phyloP scores from a whole-genome alignment of 2,113 vertebrate genomes.

The Puma concolor region DNA sequence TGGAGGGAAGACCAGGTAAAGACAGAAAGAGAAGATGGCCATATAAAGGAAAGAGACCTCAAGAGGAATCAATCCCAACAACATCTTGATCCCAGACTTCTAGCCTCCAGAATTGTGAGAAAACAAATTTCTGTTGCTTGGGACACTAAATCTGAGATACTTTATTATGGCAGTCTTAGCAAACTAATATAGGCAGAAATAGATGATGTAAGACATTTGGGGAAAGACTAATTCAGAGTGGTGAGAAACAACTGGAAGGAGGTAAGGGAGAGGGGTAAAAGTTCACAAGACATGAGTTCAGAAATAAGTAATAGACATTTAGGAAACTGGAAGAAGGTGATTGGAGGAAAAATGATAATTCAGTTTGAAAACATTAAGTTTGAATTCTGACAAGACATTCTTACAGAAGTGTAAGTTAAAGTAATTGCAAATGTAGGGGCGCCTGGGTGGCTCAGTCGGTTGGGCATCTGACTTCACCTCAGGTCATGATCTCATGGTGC shows the following conservation, averaged over 20 bases:
- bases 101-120: neutral
- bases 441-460: no score
- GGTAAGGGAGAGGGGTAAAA: neutral
- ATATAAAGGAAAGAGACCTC: neutral
- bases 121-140: neutral
- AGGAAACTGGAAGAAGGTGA: neutral
- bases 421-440: neutral
- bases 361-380: neutral
- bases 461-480: no score
- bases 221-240: neutral
- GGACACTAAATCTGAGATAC: no score
- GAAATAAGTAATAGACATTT: neutral
- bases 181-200: neutral
- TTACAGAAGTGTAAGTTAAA: neutral
- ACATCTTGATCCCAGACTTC: neutral
- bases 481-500: no score
- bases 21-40: neutral
- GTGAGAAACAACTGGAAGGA: neutral
- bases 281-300: neutral
- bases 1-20: neutral
- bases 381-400: neutral
- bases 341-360: slow-evolving; percentile 12
- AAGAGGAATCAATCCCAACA: neutral
- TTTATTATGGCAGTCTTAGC: neutral
- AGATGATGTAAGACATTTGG: neutral